Conservation (phyloP, 2,797 vertebrate species). For the Gymnoscopelus braueri region DNA sequence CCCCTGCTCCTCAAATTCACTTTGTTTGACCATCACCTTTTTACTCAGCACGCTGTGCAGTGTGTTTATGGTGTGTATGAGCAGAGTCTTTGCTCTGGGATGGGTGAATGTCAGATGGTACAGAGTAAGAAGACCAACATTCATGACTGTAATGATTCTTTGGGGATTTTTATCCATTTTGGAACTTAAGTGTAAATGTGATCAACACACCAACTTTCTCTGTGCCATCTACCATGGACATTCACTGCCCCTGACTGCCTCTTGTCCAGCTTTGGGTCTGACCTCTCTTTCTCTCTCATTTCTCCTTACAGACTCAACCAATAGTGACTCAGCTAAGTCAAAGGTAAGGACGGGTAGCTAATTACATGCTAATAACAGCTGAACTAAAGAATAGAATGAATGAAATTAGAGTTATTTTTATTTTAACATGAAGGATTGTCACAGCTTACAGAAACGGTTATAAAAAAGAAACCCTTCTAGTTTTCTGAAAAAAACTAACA, state of each 20-base stretch:
- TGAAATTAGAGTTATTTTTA: too few species aligned
- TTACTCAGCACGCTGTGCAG: slow-evolving; percentile 28
- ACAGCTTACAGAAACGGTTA: too few species aligned
- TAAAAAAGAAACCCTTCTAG: too few species aligned
- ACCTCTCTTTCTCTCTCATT: slow-evolving; percentile 36
- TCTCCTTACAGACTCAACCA: slow-evolving; percentile 87
- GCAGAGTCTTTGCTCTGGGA: slow-evolving; percentile 42
- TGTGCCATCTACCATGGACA: slow-evolving; percentile 58
- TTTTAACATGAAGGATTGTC: too few species aligned
- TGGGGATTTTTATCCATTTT: not conserved
- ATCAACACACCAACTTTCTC: slow-evolving; percentile 38
- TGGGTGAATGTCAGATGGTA: slow-evolving; percentile 56
- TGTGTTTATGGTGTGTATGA: slow-evolving; percentile 42
- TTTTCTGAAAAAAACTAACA: too few species aligned
- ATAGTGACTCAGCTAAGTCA: slow-evolving; percentile 93
- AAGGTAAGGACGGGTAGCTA: slow-evolving; percentile 71
- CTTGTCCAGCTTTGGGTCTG: slow-evolving; percentile 16
- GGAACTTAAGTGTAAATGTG: not conserved
- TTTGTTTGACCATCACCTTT: slow-evolving; percentile 50
- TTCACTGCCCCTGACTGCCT: slow-evolving; percentile 23
- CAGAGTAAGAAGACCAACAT: slow-evolving; percentile 54
- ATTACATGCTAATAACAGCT: too few species aligned
- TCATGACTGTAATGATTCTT: not conserved
- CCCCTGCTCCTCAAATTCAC: slow-evolving; percentile 29
- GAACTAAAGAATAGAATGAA: too few species aligned